Base-by-base conservation (phyloP, 2,888 invertebrate species). In the Idaea aversata region DNA sequence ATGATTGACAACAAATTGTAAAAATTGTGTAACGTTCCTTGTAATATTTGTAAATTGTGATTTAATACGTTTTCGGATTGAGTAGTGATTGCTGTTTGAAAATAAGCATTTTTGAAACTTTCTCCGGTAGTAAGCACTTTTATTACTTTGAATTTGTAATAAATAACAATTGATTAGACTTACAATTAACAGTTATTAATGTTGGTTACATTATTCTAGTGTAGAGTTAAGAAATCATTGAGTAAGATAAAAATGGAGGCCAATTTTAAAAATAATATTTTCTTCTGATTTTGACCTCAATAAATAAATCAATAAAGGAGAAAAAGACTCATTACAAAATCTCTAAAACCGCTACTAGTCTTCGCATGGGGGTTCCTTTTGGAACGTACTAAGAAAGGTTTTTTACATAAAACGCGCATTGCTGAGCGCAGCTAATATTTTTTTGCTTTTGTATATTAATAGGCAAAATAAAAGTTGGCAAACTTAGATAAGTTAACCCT, bases 131-230 rank as follows among this genome's bases (percentile, higher is more conserved):
- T 47, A 47, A 47, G 47, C 47, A 10, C 47, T 47, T 47, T 47
- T 47, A 47, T 10, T 6, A 47, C 47, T 47, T 47, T 47, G 47
- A 47, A 47, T 47, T 47, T 47, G 47, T 47, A 47, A 47, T 47
- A 47, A 47, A 47, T 47, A 47, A 47, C 47, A 47, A 47, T 47
- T 47, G 47, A 47, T 47, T 47, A 47, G 47, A 47, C 47, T 47
- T 47, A 47, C 47, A 47, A 47, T 47, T 47, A 47, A 47, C 47
- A 47, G 47, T 47, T 47, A 10, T 47, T 47, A 47, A 13, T 47
- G 47, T 7, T 59, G 10, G 60, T 59, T 59, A 35, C 63, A 63
- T 59, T 60, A 59, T 47, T 47, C 34, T 36, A 7, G 47, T 47
- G 47, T 13, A 10, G 47, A 13, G 13, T 47, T 47, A 47, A 47